Conservation (phyloP, 2,797 vertebrate genomes). For the Sebastes oblongus region DNA sequence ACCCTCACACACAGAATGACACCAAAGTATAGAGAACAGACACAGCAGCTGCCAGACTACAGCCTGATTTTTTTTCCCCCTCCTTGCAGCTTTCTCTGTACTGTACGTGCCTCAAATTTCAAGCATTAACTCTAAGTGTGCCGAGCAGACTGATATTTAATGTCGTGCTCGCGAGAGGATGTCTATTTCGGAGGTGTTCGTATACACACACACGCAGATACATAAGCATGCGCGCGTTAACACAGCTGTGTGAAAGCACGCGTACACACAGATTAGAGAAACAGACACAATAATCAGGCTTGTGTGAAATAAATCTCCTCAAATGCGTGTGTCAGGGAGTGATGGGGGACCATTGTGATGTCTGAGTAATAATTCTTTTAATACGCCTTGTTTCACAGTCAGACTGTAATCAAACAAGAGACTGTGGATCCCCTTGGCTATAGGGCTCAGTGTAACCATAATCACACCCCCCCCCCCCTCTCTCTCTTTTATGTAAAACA, state of each 20-base stretch:
- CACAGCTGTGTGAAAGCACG: background rate
- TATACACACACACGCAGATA: background rate
- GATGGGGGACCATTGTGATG: conserved; percentile 68
- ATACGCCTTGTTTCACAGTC: conserved; percentile 73
- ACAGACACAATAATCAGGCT: conserved; percentile 57
- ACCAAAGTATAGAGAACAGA: conserved; percentile 69
- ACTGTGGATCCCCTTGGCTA: conserved; percentile 66
- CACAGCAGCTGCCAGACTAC: conserved; percentile 73
- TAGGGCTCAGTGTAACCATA: conserved; percentile 62
- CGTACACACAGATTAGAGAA: conserved; percentile 34
- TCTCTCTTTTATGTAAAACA: conserved; percentile 65
- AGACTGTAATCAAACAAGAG: conserved; percentile 78
- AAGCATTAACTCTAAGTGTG: conserved; percentile 69
- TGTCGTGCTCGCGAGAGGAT: conserved; percentile 25
- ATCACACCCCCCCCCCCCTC: conserved; percentile 38
- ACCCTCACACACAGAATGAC: conserved; percentile 58
- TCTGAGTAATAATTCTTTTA: conserved; percentile 75
- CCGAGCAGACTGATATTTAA: conserved; percentile 61
- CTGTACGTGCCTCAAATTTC: conserved; percentile 79
- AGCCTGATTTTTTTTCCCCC: conserved; percentile 24
- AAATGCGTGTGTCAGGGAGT: conserved; percentile 62
- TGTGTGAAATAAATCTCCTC: conserved; percentile 70
- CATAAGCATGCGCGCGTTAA: background rate
- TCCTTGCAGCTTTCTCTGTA: conserved; percentile 64
- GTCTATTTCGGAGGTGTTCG: conserved; percentile 45